Conservation (phyloP, 2,113 vertebrate species). For the Stomatorhinus ivindoensis region DNA sequence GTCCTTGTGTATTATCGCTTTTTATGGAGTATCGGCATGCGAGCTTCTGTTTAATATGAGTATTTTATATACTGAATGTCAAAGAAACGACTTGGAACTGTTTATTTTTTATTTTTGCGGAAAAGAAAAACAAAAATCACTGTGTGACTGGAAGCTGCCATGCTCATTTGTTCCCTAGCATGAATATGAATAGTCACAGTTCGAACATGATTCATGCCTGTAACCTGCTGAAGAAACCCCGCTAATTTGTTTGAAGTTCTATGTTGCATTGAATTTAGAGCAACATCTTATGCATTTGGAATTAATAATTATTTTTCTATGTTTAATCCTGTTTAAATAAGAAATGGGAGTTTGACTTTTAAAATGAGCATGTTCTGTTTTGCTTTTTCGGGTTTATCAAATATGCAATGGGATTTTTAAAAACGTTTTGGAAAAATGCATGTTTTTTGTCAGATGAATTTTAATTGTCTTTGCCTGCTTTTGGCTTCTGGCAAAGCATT, state of each 20-base stretch:
- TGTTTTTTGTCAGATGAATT: background rate
- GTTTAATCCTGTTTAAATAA: background rate
- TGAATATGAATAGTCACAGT: background rate
- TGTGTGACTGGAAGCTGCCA: background rate
- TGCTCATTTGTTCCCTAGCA: background rate
- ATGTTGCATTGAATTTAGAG: background rate
- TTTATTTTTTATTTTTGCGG: background rate
- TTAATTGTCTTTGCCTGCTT: slow-evolving; percentile 4
- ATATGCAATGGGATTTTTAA: background rate
- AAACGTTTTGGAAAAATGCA: slow-evolving; percentile 12
- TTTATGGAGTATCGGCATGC: background rate
- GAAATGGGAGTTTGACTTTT: background rate
- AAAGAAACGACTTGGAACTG: background rate
- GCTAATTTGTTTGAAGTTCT: background rate
- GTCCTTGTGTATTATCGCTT: background rate
- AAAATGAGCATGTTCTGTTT: slow-evolving; percentile 13
- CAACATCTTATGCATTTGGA: background rate
- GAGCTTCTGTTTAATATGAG: background rate
- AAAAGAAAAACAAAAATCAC: background rate
- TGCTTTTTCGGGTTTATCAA: slow-evolving; percentile 8
- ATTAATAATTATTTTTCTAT: background rate
- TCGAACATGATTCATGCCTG: background rate
- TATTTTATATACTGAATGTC: background rate
- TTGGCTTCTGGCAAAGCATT: slow-evolving; percentile 27
- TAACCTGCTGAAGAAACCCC: background rate